Evolutionary conservation across 2,797 vertebrate species (phyloP), one percentile per base, ranked within the genome.

Genomic region (Paguma larvata): DNA sequence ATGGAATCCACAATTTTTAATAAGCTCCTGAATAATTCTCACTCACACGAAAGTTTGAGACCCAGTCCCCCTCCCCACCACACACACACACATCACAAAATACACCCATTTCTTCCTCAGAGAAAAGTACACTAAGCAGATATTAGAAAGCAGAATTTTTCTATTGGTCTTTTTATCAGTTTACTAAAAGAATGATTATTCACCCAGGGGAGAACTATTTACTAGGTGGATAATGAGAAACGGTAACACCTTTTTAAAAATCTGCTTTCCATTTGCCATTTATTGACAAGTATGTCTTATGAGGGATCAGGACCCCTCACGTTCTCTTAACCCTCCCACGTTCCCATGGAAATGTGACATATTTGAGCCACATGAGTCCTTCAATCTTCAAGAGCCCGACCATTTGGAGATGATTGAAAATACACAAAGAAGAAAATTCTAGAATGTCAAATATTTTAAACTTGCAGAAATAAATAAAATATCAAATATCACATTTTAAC

Each of bases 351-450:
- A 92, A 65, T 34, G 56, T 13, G 70, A 86, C 63, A 97, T 80
- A 80, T 96, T 94, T 93, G 51, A 94, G 34, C 53, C 98, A 96
- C 67, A 89, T 91, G 97, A 79, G 46, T 72, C 25, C 79, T 91
- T 72, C 70, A 21, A 0, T 86, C 78, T 94, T 93, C 70, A 95
- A 94, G 93, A 97, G 46, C 23, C 23, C 65, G 38, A 44, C 34
- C 48, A 97, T 82, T 91, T 92, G 73, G 86, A 97, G 53, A 94
- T 68, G 78, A 72, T 6, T 93, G 65, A 86, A 95, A 91, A 56
- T 56, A 89, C 18, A 91, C 13, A 68, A 41, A 72, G 27, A 91
- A 92, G 73, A 96, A 92, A 94, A 70, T 46, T 80, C 68, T 79
- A 65, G 77, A 86, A 80, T 78, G 70, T 89, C 75, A 93, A 94